phyloP scores from a whole-genome alignment of 35 echinoderm and acorn worm genomes.

The Ophioderma brevispina region DNA sequence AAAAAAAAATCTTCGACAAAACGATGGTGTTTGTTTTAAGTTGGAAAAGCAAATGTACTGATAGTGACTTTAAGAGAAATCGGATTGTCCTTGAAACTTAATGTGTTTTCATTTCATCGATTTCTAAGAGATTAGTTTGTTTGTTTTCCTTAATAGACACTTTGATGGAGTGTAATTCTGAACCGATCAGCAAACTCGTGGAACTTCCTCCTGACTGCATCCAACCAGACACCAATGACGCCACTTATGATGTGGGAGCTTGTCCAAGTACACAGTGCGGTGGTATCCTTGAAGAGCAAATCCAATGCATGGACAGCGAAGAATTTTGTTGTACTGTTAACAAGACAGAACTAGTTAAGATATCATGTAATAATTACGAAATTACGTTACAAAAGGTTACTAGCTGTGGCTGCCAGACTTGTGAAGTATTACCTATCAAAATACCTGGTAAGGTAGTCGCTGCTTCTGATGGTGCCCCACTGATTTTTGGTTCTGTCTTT shows the following conservation, averaged over 20 bases:
- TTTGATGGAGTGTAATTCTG: too few relatives aligned
- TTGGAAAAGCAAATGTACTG: too few relatives aligned
- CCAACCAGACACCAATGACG: background rate
- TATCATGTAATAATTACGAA: background rate
- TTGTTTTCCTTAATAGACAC: too few relatives aligned
- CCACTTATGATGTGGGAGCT: background rate
- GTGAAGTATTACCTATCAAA: background rate
- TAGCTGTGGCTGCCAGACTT: background rate
- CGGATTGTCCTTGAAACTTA: too few relatives aligned
- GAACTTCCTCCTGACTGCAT: background rate
- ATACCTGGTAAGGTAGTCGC: background rate
- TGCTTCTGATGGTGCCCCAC: background rate
- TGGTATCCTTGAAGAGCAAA: background rate
- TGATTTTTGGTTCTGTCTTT: background rate
- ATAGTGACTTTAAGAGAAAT: too few relatives aligned
- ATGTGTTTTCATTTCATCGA: too few relatives aligned
- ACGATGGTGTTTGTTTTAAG: too few relatives aligned
- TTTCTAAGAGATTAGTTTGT: too few relatives aligned
- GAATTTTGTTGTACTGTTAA: background rate
- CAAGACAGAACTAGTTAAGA: background rate
- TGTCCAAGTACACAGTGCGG: background rate
- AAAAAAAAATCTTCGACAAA: too few relatives aligned
- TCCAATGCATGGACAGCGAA: background rate
- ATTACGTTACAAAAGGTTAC: background rate
- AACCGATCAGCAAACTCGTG: background rate